Conservation (phyloP, 2,113 vertebrate genomes). For the Lepidothrix coronata region DNA sequence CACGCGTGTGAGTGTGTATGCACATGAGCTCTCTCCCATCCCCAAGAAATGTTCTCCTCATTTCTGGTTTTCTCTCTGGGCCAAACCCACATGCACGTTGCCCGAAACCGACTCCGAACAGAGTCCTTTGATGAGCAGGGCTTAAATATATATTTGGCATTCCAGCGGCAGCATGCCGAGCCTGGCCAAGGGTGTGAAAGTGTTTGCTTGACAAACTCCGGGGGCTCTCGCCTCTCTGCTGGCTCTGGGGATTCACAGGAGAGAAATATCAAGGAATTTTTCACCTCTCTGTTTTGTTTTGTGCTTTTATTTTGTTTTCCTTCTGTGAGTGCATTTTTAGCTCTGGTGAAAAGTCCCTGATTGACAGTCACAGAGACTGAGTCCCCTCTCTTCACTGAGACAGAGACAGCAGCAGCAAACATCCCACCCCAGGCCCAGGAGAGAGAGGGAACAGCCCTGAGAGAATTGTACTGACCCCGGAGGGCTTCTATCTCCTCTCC, state of each 20-base stretch:
- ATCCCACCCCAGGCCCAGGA: neutral
- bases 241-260: constrained; percentile 59
- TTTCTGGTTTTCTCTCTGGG: constrained; percentile 44
- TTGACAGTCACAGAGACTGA: constrained; percentile 27
- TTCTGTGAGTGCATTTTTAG: constrained; percentile 65
- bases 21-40: neutral
- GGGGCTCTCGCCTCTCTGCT: constrained; percentile 62
- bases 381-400: neutral
- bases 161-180: constrained; percentile 53
- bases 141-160: constrained; percentile 70
- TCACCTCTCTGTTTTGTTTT: constrained; percentile 73
- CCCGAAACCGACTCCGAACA: constrained; percentile 60
- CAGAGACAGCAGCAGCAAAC: neutral
- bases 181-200: constrained; percentile 68
- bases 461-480: neutral
- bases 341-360: constrained; percentile 35
- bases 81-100: constrained; percentile 71
- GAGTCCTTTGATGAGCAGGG: constrained; percentile 66
- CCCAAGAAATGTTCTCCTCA: constrained; percentile 42
- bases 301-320: constrained; percentile 72
- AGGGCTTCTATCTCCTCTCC: neutral
- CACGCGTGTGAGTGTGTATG: accelerated
- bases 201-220: constrained; percentile 74
- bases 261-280: constrained; percentile 74
- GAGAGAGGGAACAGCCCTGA: neutral